Evolutionary conservation across 1,140 invertebrate species (phyloP).

Genomic region (Drosophila setifemur): DNA sequence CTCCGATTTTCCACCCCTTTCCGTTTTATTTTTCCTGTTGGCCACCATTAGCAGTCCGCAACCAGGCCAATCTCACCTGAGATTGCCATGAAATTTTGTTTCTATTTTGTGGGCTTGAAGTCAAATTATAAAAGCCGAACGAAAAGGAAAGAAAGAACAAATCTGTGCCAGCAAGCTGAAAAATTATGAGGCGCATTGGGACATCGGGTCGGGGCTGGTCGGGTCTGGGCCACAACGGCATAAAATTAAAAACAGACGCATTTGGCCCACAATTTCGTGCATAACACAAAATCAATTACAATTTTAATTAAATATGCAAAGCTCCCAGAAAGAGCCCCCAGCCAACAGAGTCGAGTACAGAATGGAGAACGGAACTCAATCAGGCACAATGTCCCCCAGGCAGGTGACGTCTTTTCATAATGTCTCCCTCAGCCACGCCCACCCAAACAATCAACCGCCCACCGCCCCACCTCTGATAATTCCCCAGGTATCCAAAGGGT

Average conservation of each 20-base stretch:
- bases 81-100: constrained; percentile 62
- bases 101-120: constrained; percentile 36
- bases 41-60: constrained; percentile 38
- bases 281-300: constrained; percentile 80
- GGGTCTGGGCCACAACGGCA: constrained; percentile 23
- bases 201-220: constrained; percentile 7
- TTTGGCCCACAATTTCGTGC: constrained; percentile 68
- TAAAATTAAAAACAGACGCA: constrained; percentile 77
- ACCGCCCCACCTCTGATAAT: not conserved
- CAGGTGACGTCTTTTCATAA: constrained; percentile 46
- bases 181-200: constrained; percentile 76
- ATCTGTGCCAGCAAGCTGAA: constrained; percentile 70
- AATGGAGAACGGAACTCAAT: constrained; percentile 60
- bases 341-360: constrained; percentile 15
- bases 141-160: constrained; percentile 21
- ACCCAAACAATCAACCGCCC: constrained; percentile 25
- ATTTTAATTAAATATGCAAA: constrained; percentile 79
- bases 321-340: constrained; percentile 37
- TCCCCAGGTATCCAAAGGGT: constrained; percentile 24
- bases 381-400: constrained; percentile 55
- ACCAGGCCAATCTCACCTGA: constrained; percentile 71
- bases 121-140: constrained; percentile 47
- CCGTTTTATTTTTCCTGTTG: constrained; percentile 8
- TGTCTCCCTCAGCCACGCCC: constrained; percentile 16
- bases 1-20: constrained; percentile 13